A percentile compares a stretch with the other conserved stretches of the same genome.
Evolutionary conservation across 2,888 invertebrate species (phyloP).

Genomic region (Ferdinandea cuprea): DNA sequence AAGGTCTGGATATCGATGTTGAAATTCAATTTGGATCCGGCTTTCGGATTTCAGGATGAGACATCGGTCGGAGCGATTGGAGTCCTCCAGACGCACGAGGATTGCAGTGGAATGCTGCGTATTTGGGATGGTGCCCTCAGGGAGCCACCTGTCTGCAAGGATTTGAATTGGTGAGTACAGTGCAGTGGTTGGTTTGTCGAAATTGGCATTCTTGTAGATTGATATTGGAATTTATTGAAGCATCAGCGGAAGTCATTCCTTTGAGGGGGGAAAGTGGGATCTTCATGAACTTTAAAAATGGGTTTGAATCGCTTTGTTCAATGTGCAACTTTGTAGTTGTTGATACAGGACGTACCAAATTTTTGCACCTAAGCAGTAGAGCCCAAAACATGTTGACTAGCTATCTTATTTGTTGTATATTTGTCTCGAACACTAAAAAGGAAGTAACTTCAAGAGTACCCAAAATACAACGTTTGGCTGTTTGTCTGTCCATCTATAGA

Average conservation of each 20-base stretch:
- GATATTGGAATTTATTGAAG: background rate
- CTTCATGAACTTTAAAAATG: too few species aligned
- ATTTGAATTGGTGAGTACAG: slow-evolving; percentile 91
- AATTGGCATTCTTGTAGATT: background rate
- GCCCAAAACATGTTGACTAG: too few species aligned
- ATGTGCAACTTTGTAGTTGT: too few species aligned
- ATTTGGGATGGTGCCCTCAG: slow-evolving; percentile 94
- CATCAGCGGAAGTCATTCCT: too few species aligned
- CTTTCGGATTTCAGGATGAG: slow-evolving; percentile 84
- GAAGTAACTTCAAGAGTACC: too few species aligned
- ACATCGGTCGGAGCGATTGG: slow-evolving; percentile 81
- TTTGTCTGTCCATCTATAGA: too few species aligned
- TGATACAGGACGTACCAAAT: too few species aligned
- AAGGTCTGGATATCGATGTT: slow-evolving; percentile 93
- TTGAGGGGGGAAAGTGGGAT: background rate
- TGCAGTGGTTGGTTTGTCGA: background rate
- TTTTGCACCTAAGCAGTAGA: too few species aligned
- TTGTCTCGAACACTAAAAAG: too few species aligned
- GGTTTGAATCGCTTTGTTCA: too few species aligned
- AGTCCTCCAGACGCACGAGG: slow-evolving; percentile 86
- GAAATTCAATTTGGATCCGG: slow-evolving; percentile 91
- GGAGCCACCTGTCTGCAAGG: slow-evolving; percentile 90
- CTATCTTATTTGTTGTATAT: too few species aligned
- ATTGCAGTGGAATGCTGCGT: slow-evolving; percentile 92
- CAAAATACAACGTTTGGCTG: too few species aligned